Base-by-base conservation (phyloP, 2,797 vertebrate species). In the Tokudaia muenninki region DNA sequence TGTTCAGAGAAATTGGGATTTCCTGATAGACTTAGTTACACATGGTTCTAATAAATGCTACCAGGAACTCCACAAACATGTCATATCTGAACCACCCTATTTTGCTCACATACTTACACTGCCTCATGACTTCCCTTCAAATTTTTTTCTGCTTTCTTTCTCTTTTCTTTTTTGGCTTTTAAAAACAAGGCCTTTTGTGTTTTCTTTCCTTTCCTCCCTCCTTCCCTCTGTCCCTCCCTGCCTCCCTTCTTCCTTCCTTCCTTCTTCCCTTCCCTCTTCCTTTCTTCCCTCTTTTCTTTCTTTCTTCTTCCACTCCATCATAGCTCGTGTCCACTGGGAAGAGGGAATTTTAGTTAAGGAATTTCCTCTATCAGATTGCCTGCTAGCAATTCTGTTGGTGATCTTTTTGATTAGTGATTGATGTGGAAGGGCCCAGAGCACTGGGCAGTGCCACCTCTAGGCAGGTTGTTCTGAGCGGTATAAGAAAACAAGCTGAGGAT, bases 1-100 rank as follows among this genome's bases (percentile, higher is more conserved):
- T 79, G 82, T 96, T 91, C 67, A 52, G 94, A 75, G 61, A 89
- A 77, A 67, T 63, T 37, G 24, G 19, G 34, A 55, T 83, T 94
- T 87, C 34, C 31, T 31, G 1, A 6, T 78, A 55, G 63, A 67
- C 9, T 74, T 44, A 55, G 31, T 14, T 17, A 29, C 44, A 41
- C 7, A 9, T 22, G 34, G 21, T 29, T 77, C 59, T 88, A 80
- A 44, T 12, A 59, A 77, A 88, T 84, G 50, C 26, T 65, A 3
- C 9, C 2, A 21, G 52, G 3, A 50, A 24, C 14, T 26, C 4
- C 79, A 8, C 74, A 63, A 16, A 50, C 2, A 1, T 10, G 61
- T 9, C 41, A 6, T 6, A 0, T 55, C 57, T 83, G 75, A 55
- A 31, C 21, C 19, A n/a, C 21, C 12, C 29, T 52, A 59, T 3